phyloP scores from a whole-genome alignment of 2,888 invertebrate genomes.

The Myopa testacea region DNA sequence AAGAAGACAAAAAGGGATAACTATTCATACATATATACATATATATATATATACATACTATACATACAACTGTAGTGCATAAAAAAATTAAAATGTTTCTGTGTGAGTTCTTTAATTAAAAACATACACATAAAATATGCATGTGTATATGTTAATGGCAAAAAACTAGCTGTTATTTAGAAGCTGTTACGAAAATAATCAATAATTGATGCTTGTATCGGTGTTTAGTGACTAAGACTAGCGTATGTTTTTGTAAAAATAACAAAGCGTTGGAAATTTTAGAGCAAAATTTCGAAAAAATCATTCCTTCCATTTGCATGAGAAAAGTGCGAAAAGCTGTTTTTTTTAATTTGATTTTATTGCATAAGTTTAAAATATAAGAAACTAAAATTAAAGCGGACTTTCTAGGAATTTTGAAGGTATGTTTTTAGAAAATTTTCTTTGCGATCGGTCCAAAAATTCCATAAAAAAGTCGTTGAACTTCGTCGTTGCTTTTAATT shows the following conservation, averaged over 20 bases:
- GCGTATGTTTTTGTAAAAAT: slow-evolving; percentile 11
- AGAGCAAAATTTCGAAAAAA: slow-evolving; percentile 21
- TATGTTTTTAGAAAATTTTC: no score
- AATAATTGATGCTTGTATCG: not conserved
- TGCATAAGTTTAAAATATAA: not conserved
- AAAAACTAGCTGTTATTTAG: slow-evolving; percentile 23
- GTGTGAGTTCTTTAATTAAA: not conserved
- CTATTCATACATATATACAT: slow-evolving; percentile 24
- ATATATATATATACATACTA: slow-evolving; percentile 1
- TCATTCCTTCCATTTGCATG: slow-evolving; percentile 49
- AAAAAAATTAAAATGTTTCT: not conserved
- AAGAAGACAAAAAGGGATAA: slow-evolving; percentile 35
- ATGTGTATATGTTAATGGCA: slow-evolving; percentile 41
- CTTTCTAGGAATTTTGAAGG: not conserved
- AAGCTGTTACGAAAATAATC: slow-evolving; percentile 12
- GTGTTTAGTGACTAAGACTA: not conserved
- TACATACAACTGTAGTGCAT: not conserved
- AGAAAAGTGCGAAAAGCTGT: not conserved
- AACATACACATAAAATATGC: slow-evolving; percentile 1
- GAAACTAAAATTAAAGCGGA: not conserved
- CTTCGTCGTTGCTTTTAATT: not conserved
- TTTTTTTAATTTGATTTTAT: not conserved
- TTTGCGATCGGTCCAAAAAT: no score
- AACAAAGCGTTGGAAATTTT: slow-evolving; percentile 1
- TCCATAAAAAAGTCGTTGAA: no score